Conservation (phyloP, 2,113 vertebrate genomes). For the Tapirus terrestris region DNA sequence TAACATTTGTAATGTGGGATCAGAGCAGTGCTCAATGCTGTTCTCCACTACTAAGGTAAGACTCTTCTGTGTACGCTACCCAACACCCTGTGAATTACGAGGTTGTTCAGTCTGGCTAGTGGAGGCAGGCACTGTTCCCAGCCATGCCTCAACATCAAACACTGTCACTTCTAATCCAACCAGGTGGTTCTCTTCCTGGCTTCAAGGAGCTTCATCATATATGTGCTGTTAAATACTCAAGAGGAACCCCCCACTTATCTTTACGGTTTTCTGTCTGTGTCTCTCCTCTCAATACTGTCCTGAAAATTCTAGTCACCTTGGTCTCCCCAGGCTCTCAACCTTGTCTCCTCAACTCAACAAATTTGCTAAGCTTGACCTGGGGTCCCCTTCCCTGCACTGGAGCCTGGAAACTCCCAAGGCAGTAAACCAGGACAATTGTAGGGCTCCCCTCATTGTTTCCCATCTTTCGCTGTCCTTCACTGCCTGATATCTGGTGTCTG, state of each 20-base stretch:
- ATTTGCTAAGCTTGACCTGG: neutral
- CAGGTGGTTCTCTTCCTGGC: too few species aligned
- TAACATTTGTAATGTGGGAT: neutral
- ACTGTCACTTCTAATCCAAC: neutral
- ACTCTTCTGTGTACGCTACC: too few species aligned
- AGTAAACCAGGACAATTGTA: rapidly evolving
- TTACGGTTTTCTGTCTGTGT: neutral
- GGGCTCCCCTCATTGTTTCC: neutral
- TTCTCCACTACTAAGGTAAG: neutral
- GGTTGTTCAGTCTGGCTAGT: too few species aligned
- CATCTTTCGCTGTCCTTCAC: neutral
- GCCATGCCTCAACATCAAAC: too few species aligned
- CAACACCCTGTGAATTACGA: neutral
- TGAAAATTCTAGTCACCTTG: neutral
- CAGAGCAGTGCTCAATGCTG: neutral
- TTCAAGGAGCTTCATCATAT: neutral
- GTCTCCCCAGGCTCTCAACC: too few species aligned
- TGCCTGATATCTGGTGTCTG: neutral
- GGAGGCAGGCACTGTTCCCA: neutral
- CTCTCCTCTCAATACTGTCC: neutral
- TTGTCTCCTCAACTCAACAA: neutral
- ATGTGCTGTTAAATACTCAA: rapidly evolving
- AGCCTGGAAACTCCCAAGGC: neutral
- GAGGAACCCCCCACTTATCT: neutral
- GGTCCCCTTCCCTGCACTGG: too few species aligned